These are phyloP conservation scores for Drosophila colorata DNA, from an alignment of 2,888 invertebrate genomes.

Conservation along the genomic window DNA sequence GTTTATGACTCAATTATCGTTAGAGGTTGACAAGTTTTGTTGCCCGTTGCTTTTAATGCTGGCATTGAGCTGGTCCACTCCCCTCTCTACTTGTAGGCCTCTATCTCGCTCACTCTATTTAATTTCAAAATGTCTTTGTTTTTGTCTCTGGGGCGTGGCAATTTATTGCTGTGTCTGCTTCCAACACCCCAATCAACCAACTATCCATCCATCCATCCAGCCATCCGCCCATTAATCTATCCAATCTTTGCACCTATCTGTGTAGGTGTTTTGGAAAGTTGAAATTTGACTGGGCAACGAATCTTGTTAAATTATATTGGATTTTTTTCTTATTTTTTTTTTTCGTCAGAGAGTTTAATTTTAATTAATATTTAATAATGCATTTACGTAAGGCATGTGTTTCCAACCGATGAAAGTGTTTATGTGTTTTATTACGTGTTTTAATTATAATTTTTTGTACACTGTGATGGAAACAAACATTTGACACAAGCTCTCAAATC, in stretches of 20 bases:
- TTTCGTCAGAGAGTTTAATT: constrained; percentile 16
- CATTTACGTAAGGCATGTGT: constrained; percentile 1
- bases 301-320: constrained; percentile 15
- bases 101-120: constrained; percentile 30
- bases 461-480: no score
- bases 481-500: no score
- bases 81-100: not conserved
- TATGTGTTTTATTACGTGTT: no score
- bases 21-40: constrained; percentile 73
- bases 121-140: constrained; percentile 32
- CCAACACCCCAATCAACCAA: constrained; percentile 13
- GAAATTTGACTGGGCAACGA: constrained; percentile 42
- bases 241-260: constrained; percentile 42
- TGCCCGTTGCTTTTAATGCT: constrained; percentile 64
- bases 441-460: no score
- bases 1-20: constrained; percentile 79
- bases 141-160: constrained; percentile 54
- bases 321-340: not conserved
- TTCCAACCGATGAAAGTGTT: not conserved
- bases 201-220: constrained; percentile 7
- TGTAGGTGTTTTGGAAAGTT: constrained; percentile 45
- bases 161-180: constrained; percentile 44
- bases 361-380: constrained; percentile 29
- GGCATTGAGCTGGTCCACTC: constrained; percentile 60
- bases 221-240: constrained; percentile 26